Evolutionary conservation across 1,140 invertebrate genomes (phyloP).

Genomic region (Bombus impatiens): DNA sequence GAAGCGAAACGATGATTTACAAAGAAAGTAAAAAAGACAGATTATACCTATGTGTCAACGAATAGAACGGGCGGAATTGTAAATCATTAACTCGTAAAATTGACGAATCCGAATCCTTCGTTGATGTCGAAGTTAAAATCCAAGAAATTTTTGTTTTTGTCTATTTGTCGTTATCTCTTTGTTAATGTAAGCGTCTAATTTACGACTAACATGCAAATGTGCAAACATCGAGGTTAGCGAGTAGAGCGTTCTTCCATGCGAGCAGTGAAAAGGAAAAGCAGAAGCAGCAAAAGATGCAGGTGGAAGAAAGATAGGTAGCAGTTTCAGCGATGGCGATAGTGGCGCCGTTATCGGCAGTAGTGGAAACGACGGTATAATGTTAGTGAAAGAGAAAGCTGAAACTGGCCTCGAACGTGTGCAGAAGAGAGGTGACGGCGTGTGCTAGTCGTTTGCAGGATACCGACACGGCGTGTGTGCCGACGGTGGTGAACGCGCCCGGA

Average conservation of each 20-base stretch:
- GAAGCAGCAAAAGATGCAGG: neutral
- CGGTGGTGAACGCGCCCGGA: slow-evolving; percentile 67
- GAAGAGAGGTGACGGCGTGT: slow-evolving; percentile 28
- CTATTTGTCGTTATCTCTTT: no score
- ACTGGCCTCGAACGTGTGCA: slow-evolving; percentile 5
- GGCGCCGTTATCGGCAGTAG: neutral
- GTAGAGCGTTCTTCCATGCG: neutral
- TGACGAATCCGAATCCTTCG: no score
- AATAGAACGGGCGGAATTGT: no score
- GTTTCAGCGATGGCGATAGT: slow-evolving; percentile 26
- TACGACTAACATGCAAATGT: neutral
- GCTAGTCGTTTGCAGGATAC: slow-evolving; percentile 68
- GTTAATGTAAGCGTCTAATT: no score
- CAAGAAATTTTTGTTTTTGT: no score
- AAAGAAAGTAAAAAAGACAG: no score
- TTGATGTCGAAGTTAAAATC: no score
- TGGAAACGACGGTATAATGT: neutral
- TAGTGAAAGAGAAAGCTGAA: slow-evolving; percentile 4
- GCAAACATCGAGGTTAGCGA: neutral
- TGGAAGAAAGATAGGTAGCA: neutral
- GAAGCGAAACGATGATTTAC: no score
- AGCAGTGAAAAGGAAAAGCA: neutral
- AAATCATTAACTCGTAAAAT: no score
- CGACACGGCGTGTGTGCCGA: slow-evolving; percentile 61
- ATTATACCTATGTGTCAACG: no score